Conservation (phyloP, 1,140 invertebrate genomes). For the Chrysopa pallens region DNA sequence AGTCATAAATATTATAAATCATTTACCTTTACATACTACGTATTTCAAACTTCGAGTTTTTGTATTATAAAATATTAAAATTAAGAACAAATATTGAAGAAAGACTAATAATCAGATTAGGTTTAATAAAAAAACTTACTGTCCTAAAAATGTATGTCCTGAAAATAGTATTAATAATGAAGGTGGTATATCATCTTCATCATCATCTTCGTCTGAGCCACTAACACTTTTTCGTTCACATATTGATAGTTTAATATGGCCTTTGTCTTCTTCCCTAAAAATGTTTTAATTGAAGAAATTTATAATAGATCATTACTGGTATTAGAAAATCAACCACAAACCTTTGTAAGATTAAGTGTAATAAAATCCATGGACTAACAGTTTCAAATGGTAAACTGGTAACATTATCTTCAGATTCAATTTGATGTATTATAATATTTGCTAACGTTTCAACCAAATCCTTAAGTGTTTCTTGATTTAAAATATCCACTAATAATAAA, state of each 20-base stretch:
- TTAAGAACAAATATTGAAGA: too few species aligned
- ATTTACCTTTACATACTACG: too few species aligned
- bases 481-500: constrained; percentile 26
- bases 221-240: constrained; percentile 14
- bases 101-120: too few species aligned
- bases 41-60: too few species aligned
- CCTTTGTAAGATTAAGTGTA: constrained; percentile 58
- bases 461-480: constrained; percentile 31
- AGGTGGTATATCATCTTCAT: constrained; percentile 43
- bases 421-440: constrained; percentile 50
- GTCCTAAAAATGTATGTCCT: constrained; percentile 70
- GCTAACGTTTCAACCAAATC: constrained; percentile 59
- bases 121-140: constrained; percentile 18
- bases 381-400: constrained; percentile 50
- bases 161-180: constrained; percentile 64
- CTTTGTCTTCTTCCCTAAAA: constrained; percentile 27
- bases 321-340: constrained; percentile 19
- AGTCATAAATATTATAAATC: too few species aligned
- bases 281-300: constrained; percentile 3
- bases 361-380: constrained; percentile 63
- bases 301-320: background rate
- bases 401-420: constrained; percentile 32
- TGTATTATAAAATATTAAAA: too few species aligned
- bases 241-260: constrained; percentile 17
- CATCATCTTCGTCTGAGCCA: constrained; percentile 23